Base-by-base conservation (phyloP, 1,140 invertebrate genomes). In the Cecropterus lyciades region DNA sequence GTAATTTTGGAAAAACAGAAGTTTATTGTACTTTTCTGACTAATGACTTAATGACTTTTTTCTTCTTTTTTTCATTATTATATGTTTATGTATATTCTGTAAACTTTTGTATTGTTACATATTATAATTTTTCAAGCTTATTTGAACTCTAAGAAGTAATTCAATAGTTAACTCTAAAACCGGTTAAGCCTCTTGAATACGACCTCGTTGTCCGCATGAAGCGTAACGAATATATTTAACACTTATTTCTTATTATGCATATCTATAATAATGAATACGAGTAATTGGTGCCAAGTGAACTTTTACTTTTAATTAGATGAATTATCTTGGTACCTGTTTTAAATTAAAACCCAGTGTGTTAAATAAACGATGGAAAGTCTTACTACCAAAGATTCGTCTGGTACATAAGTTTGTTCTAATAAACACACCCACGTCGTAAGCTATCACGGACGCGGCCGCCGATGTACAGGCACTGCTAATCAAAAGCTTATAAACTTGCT, bases 221-320 rank as follows among this genome's bases (percentile, higher is more conserved):
- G 56, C 56, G 42, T 59, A 45, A 59, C 42, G 43, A 59, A 49
- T 49, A 27, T 20, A 10, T 59, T 59, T 57, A 43, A 45, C 24
- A 30, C 56, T 33, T 30, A 59, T 59, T 59, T 42, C 15, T 15
- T 30, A 48, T 59, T 24, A 59, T 59, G 56, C 24, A 59, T 46
- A 48, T 14, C 48, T 59, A 59, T 48, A 48, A 30, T 46, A 59
- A 46, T 15, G n/a, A n/a, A n/a, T n/a, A n/a, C n/a, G n/a, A n/a
- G 11, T 27, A 30, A 30, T 59, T 20, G 55, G 42, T 46, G 55
- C 42, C 42, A 46, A 43, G 45, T 48, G 17, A 43, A 59, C 55
- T 59, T 59, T 57, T 57, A 57, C 42, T 57, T 57, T 46, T 57
- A 57, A 45, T n/a, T 24, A 42, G 37, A 42, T 49, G 9, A 49